Conservation (phyloP, 2,888 invertebrate species). For the Drymonia ruficornis region DNA sequence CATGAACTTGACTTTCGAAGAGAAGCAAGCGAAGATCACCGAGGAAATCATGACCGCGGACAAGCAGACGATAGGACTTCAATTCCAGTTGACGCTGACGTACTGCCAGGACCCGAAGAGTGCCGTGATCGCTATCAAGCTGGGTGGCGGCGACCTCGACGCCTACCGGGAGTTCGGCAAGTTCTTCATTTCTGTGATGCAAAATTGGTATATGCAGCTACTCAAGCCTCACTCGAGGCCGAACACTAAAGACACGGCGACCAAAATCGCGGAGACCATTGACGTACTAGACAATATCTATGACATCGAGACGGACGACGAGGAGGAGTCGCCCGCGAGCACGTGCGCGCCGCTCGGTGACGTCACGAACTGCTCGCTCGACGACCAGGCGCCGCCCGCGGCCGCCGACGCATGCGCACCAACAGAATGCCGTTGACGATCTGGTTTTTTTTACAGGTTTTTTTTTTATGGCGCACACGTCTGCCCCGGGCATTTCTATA, state of each 20-base stretch:
- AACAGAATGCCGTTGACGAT: conserved; percentile 17
- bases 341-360: conserved; percentile 1
- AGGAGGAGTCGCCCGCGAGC: conserved; percentile 14
- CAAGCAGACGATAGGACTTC: conserved; percentile 36
- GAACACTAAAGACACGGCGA: conserved; percentile 30
- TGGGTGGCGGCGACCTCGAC: conserved; percentile 44
- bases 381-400: conserved; percentile 1
- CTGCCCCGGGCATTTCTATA: not conserved
- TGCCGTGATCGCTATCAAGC: conserved; percentile 37
- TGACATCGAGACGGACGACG: conserved; percentile 24
- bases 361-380: conserved; percentile 6
- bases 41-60: conserved; percentile 51
- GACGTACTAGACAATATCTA: conserved; percentile 20
- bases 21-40: conserved; percentile 55
- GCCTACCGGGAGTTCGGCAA: conserved; percentile 58
- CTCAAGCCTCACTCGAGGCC: conserved; percentile 42
- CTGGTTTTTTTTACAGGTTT: conserved; percentile 21
- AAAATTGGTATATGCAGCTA: conserved; percentile 52
- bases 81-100: conserved; percentile 50
- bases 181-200: conserved; percentile 51
- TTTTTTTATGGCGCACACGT: conserved; percentile 13
- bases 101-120: conserved; percentile 42
- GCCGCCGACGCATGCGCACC: conserved; percentile 8
- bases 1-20: conserved; percentile 37
- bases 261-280: conserved; percentile 35